These are phyloP conservation scores for Ophiodon elongatus DNA, from an alignment of 2,113 vertebrate genomes.

Conservation along the genomic window DNA sequence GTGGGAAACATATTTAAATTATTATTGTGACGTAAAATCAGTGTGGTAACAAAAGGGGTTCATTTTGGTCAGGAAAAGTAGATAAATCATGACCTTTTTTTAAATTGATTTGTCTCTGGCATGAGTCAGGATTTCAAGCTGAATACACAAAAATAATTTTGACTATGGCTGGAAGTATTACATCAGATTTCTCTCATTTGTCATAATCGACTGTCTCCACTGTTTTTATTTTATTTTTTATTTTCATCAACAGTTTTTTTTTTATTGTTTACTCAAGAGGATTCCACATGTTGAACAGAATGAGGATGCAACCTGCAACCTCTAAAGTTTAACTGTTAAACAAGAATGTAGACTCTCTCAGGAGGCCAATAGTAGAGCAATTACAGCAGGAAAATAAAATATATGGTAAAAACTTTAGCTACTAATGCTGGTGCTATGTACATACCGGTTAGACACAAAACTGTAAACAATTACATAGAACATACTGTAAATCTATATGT, in stretches of 20 bases:
- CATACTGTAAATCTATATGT: neutral
- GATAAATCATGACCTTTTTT: neutral
- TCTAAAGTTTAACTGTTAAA: neutral
- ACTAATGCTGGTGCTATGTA: neutral
- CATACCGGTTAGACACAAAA: neutral
- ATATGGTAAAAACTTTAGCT: neutral
- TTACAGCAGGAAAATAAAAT: neutral
- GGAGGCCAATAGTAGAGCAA: neutral
- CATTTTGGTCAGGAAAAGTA: neutral
- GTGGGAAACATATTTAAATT: neutral
- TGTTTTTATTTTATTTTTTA: neutral
- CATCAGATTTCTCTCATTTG: neutral
- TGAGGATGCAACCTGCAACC: too few relatives aligned
- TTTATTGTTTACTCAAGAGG: neutral
- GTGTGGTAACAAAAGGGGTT: neutral
- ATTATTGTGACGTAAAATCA: neutral
- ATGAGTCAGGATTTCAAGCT: conserved; percentile 12
- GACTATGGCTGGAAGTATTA: neutral
- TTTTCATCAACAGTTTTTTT: neutral
- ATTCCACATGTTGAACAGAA: conserved; percentile 2
- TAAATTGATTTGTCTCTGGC: neutral
- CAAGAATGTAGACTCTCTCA: neutral
- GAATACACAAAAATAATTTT: neutral
- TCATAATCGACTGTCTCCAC: neutral
- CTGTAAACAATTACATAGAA: neutral